These are phyloP conservation scores for Chrysopa pallens DNA, from an alignment of 1,140 invertebrate species.

Conservation along the genomic window DNA sequence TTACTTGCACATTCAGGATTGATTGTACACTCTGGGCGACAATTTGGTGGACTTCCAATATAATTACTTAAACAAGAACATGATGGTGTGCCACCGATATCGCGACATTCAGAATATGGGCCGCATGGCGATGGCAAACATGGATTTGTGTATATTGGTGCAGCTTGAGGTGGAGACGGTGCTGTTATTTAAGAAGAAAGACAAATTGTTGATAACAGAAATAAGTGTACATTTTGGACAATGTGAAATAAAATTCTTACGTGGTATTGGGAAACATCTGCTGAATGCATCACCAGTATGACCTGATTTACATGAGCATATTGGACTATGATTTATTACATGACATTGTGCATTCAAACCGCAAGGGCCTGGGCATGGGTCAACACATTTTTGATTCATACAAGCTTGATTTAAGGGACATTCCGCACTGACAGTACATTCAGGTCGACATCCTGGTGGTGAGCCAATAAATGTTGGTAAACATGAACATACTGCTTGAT, in stretches of 20 bases:
- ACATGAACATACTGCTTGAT: slow-evolving; percentile 35
- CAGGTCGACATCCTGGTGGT: slow-evolving; percentile 39
- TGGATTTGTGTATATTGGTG: slow-evolving; percentile 24
- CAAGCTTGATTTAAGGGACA: slow-evolving; percentile 39
- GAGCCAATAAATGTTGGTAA: slow-evolving; percentile 35
- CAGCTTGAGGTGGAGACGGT: slow-evolving; percentile 5
- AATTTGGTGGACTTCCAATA: slow-evolving; percentile 51
- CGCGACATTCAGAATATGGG: slow-evolving; percentile 43
- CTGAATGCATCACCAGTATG: slow-evolving; percentile 33
- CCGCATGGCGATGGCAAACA: slow-evolving; percentile 54
- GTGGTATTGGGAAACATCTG: slow-evolving; percentile 27
- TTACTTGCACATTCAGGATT: slow-evolving; percentile 43
- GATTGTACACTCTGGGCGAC: slow-evolving; percentile 48
- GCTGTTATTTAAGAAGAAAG: slow-evolving; percentile 8
- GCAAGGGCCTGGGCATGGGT: slow-evolving; percentile 46
- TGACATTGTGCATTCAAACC: slow-evolving; percentile 39
- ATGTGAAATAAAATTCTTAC: slow-evolving; percentile 18
- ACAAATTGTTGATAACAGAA: too few species aligned
- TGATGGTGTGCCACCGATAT: slow-evolving; percentile 33
- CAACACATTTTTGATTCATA: slow-evolving; percentile 43
- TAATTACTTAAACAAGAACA: slow-evolving; percentile 44
- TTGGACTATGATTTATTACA: slow-evolving; percentile 45
- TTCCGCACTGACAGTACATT: slow-evolving; percentile 40
- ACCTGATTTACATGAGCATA: slow-evolving; percentile 28
- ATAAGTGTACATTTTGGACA: not conserved